Evolutionary conservation across 1,140 invertebrate genomes (phyloP).

Genomic region (Battus philenor): DNA sequence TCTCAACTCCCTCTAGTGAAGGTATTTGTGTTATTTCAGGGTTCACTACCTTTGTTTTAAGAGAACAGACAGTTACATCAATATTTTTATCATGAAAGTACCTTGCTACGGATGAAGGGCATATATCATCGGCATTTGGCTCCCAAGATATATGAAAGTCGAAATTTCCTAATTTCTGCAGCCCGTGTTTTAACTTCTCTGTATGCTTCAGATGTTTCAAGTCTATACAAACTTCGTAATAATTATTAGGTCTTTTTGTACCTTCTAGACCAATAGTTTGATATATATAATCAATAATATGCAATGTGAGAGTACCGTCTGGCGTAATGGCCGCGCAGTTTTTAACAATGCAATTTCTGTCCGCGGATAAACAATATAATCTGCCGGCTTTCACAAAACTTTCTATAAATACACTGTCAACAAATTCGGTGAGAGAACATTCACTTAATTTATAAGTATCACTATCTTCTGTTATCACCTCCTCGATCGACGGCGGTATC

Average conservation of each 20-base stretch:
- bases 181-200: constrained; percentile 28
- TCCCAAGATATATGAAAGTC: constrained; percentile 55
- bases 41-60: constrained; percentile 26
- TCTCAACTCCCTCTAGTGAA: constrained; percentile 36
- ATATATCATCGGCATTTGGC: constrained; percentile 42
- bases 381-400: constrained; percentile 52
- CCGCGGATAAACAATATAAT: constrained; percentile 42
- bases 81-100: constrained; percentile 48
- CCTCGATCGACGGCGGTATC: constrained; percentile 36
- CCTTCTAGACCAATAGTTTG: constrained; percentile 61
- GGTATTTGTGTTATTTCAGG: constrained; percentile 47
- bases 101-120: constrained; percentile 62
- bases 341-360: constrained; percentile 50
- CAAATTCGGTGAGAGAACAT: constrained; percentile 44
- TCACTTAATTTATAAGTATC: constrained; percentile 51
- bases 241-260: constrained; percentile 38
- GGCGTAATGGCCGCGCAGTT: constrained; percentile 54
- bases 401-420: constrained; percentile 48
- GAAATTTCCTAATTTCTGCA: constrained; percentile 45
- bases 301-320: constrained; percentile 48
- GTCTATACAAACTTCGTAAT: constrained; percentile 48
- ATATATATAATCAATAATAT: constrained; percentile 43
- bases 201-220: constrained; percentile 37
- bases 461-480: constrained; percentile 43
- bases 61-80: constrained; percentile 29